These are phyloP conservation scores for Nephrotoma guestfalica DNA, from an alignment of 2,888 invertebrate species.

Conservation along the genomic window DNA sequence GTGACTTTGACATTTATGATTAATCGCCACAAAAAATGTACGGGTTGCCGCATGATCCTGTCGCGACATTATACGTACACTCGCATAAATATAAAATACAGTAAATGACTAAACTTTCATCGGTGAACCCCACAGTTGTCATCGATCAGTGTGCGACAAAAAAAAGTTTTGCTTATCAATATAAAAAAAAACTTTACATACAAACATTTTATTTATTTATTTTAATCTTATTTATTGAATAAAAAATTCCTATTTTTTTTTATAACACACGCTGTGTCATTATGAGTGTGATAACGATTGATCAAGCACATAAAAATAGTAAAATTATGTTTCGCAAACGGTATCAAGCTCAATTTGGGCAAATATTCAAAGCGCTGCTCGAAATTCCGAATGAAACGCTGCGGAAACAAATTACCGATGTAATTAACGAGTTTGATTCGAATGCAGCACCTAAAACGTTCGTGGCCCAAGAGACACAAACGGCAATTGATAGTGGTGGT, in stretches of 20 bases:
- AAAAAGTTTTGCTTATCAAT: background rate
- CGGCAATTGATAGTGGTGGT: background rate
- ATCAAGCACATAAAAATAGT: background rate
- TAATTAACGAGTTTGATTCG: constrained; percentile 19
- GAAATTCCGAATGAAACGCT: constrained; percentile 23
- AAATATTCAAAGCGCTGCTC: constrained; percentile 22
- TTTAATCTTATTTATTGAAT: background rate
- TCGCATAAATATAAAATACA: background rate
- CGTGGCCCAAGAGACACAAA: background rate
- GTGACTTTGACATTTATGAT: background rate
- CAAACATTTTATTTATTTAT: background rate
- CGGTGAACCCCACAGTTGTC: constrained; percentile 1
- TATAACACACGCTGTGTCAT: background rate
- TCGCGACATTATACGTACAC: background rate
- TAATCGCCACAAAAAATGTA: background rate
- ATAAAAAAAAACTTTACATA: background rate
- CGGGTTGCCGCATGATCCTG: background rate
- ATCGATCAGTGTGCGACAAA: background rate
- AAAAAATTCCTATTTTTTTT: background rate
- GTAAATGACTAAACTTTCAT: background rate
- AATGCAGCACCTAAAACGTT: background rate
- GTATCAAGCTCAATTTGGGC: background rate
- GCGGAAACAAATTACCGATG: constrained; percentile 23
- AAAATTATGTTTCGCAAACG: background rate
- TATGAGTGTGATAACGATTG: background rate